Conservation (phyloP, 2,888 invertebrate genomes). For the Margaritifera margaritifera region DNA sequence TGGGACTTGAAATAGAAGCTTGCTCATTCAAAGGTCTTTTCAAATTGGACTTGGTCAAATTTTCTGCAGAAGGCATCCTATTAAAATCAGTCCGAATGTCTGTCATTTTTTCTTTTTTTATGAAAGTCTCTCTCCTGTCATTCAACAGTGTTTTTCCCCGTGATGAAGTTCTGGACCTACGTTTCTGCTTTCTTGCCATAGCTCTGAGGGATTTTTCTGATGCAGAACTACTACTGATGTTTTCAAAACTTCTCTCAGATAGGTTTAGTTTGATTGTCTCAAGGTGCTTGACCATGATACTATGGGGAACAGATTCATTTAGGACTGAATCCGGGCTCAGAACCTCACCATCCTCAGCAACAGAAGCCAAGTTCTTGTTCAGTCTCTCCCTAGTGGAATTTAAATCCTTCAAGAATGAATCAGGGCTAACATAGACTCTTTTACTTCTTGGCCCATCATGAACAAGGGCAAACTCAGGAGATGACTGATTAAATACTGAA, state of each 20-base stretch:
- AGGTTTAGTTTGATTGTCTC: conserved; percentile 42
- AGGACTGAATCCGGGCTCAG: conserved; percentile 32
- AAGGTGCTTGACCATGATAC: conserved; percentile 50
- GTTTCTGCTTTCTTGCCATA: conserved; percentile 10
- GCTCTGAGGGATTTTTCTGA: too few relatives aligned
- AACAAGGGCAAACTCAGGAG: too few relatives aligned
- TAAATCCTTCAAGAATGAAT: conserved; percentile 53
- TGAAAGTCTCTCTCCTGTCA: conserved; percentile 34
- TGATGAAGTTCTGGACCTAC: conserved; percentile 5
- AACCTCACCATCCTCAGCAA: conserved; percentile 1
- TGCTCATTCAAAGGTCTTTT: background rate
- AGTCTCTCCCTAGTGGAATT: conserved; percentile 24
- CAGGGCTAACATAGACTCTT: conserved; percentile 43
- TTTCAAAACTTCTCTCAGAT: conserved; percentile 31
- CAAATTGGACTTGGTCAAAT: conserved; percentile 7
- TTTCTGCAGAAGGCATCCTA: conserved; percentile 26
- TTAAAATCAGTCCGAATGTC: conserved; percentile 25
- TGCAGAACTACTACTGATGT: background rate
- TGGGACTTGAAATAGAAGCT: conserved; percentile 45
- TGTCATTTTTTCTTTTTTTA: conserved; percentile 18
- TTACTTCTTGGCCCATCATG: conserved; percentile 5
- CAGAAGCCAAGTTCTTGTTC: background rate
- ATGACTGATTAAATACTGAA: too few relatives aligned
- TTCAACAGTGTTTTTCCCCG: conserved; percentile 1
- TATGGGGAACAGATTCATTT: conserved; percentile 52